Evolutionary conservation across 2,113 vertebrate genomes (phyloP), one percentile per base, ranked within the genome.

Genomic region (Todiramphus chloris): DNA sequence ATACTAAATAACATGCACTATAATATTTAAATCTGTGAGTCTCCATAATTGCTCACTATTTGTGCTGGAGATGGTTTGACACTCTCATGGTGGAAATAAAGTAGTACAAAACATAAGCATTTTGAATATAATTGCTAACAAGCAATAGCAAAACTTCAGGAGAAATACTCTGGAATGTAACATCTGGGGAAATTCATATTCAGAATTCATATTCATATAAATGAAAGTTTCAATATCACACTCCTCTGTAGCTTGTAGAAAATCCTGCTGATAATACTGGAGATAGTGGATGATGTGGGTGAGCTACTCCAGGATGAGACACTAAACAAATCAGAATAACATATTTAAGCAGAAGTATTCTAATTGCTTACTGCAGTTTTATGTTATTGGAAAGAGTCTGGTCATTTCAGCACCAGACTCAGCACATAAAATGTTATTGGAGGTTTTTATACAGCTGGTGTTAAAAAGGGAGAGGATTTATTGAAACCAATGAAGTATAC

Each of bases 371-470:
- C 87, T 89, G 86, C 81, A 77, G 31, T 79, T 96, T 94, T 89
- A 95, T 84, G 83, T 79, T 94, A 93, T 43, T 83, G 83, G 77
- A 93, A 94, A 90, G 62, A 58, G 87, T 74, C 46, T 89, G 96
- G 96, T 95, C 96, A 97, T 96, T 97, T 92, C 91, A 89, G 70
- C 75, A 82, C 67, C 91, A 96, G 91, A 83, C 87, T 72, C 89
- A 91, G 90, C 73, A 76, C 69, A 94, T 96, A 96, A 96, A 96
- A 96, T 93, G 94, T 96, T 93, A 96, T 95, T 87, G 90, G 77
- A 89, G 77, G 17, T 87, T 96, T 96, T 96, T 96, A 93, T 94
- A 81, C 74, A 89, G 62, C 80, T 89, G 44, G 33, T 91, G 83
- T 93, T 96, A 92, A 95, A 97, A 94, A 68, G 43, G 76, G 82